Evolutionary conservation across 2,113 vertebrate species (phyloP).

Genomic region (Malurus alboscapulatus): DNA sequence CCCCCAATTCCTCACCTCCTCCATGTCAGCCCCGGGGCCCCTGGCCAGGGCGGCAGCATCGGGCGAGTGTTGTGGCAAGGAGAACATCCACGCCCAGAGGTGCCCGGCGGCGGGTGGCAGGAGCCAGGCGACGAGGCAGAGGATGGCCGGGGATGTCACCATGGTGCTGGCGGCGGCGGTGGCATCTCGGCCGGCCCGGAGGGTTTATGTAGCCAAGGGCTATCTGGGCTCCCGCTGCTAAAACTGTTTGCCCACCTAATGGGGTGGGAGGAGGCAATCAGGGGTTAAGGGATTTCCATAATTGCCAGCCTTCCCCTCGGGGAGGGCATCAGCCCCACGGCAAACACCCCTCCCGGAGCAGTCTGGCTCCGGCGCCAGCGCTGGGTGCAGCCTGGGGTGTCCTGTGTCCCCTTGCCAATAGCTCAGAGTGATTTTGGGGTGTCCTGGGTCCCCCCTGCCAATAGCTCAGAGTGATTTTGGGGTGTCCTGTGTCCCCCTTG

Average conservation of each 20-base stretch:
- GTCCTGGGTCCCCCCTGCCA: too few species aligned
- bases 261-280: conserved; percentile 85
- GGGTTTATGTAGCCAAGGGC: conserved; percentile 71
- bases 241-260: conserved; percentile 79
- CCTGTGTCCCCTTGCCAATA: too few species aligned
- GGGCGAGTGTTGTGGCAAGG: conserved; percentile 78
- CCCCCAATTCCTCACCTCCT: conserved; percentile 69
- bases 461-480: too few species aligned
- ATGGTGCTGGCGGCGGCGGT: not conserved
- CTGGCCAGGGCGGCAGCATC: conserved; percentile 63
- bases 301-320: conserved; percentile 71
- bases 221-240: conserved; percentile 24
- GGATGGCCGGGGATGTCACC: not conserved
- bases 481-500: too few species aligned
- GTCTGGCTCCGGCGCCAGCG: conserved; percentile 24
- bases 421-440: too few species aligned
- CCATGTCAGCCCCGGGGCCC: not conserved
- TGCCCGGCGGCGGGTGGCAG: conserved; percentile 60
- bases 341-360: not conserved
- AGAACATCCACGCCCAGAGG: conserved; percentile 90
- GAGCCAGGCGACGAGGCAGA: conserved; percentile 38
- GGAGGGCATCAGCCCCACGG: not conserved
- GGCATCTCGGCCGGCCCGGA: not conserved
- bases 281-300: conserved; percentile 87
- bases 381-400: not conserved